Conservation (phyloP, 1,140 invertebrate species). For the Nephotettix cincticeps region DNA sequence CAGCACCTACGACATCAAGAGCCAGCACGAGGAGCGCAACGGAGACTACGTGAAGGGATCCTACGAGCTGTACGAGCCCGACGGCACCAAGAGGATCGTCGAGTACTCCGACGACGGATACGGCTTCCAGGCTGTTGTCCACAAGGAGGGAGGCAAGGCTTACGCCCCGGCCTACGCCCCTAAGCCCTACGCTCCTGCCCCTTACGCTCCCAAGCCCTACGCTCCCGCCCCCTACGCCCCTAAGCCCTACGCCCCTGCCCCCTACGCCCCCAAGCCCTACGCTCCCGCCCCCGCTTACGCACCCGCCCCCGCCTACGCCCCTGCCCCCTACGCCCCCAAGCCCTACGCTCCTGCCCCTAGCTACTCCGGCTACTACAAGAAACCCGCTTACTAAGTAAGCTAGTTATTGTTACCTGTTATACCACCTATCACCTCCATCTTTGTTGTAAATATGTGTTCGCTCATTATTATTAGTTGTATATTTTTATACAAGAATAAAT, state of each 20-base stretch:
- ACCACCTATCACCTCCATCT: not conserved
- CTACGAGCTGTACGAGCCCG: conserved; percentile 35
- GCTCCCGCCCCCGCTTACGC: conserved; percentile 35
- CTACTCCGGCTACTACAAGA: conserved; percentile 11
- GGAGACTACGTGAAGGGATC: conserved; percentile 53
- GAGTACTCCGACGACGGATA: conserved; percentile 35
- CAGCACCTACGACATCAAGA: conserved; percentile 57
- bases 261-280: not conserved
- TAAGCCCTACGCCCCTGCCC: conserved; percentile 38
- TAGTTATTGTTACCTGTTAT: not conserved
- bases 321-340: conserved; percentile 45
- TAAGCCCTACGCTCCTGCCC: too few species aligned
- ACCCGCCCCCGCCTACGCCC: conserved; percentile 12
- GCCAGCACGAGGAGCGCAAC: conserved; percentile 53
- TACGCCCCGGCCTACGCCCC: conserved; percentile 18
- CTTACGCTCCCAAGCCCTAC: conserved; percentile 40
- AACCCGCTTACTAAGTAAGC: conserved; percentile 8
- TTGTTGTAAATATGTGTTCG: conserved; percentile 2
- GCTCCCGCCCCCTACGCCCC: conserved; percentile 39
- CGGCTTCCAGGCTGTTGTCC: conserved; percentile 30
- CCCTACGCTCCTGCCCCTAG: conserved; percentile 29
- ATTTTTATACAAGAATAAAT: conserved; percentile 6
- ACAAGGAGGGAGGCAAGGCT: not conserved
- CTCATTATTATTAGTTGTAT: conserved; percentile 17
- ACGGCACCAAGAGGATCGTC: conserved; percentile 41